Conservation (phyloP, 2,888 invertebrate genomes). For the Scrobipalpa atriplicella region DNA sequence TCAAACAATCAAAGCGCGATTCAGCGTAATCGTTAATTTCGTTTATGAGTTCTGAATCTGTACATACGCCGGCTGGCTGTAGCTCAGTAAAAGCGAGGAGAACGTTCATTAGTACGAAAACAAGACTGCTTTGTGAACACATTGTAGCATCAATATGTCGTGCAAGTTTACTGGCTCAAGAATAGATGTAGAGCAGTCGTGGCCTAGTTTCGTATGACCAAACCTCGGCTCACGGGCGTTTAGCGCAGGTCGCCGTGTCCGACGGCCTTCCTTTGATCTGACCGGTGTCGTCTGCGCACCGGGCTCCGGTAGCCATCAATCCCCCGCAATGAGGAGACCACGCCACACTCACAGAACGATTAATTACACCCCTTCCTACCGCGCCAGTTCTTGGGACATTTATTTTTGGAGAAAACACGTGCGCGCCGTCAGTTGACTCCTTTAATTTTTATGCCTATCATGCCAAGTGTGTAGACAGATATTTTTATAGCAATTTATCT, state of each 20-base stretch:
- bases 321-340: constrained; percentile 29
- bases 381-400: constrained; percentile 54
- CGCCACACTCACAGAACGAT: constrained; percentile 40
- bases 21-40: constrained; percentile 49
- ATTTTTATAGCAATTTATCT: neutral
- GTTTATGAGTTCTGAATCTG: constrained; percentile 58
- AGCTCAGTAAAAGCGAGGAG: constrained; percentile 47
- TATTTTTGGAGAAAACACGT: constrained; percentile 65
- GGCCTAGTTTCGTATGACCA: constrained; percentile 66
- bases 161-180: constrained; percentile 59
- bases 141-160: constrained; percentile 68
- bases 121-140: constrained; percentile 57
- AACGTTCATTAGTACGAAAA: constrained; percentile 47
- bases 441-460: constrained; percentile 40
- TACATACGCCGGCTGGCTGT: constrained; percentile 47
- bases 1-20: constrained; percentile 45
- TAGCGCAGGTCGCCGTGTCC: constrained; percentile 50
- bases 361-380: constrained; percentile 49
- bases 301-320: constrained; percentile 44
- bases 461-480: neutral
- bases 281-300: constrained; percentile 48
- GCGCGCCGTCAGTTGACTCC: constrained; percentile 43
- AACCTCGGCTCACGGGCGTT: constrained; percentile 56
- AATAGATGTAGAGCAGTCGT: constrained; percentile 69
- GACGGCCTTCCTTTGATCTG: constrained; percentile 66